phyloP scores from a whole-genome alignment of 2,797 vertebrate genomes.

The Calcarius lapponicus region DNA sequence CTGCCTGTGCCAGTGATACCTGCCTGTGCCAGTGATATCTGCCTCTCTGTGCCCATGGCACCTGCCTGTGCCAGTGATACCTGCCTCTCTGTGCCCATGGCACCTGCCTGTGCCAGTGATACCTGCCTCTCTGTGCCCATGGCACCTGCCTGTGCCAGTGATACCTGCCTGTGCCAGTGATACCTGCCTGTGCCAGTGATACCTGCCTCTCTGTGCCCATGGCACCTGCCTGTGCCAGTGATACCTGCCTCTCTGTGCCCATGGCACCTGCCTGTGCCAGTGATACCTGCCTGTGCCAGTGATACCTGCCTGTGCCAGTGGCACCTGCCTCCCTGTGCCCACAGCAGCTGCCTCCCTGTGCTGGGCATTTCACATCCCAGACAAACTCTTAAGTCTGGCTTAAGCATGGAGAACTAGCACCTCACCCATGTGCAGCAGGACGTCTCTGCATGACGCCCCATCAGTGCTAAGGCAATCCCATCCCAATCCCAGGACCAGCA shows the following conservation, averaged over 20 bases:
- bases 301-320: no score
- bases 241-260: background rate
- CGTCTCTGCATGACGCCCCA: background rate
- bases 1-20: background rate
- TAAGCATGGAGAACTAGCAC: background rate
- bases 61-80: background rate
- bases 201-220: background rate
- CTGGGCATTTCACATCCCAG: background rate
- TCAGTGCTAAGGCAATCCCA: background rate
- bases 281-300: no score
- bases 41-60: no score
- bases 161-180: fast-evolving
- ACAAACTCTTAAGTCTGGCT: background rate
- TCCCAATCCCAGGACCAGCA: background rate
- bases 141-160: no score
- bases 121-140: background rate
- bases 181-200: background rate
- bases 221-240: background rate
- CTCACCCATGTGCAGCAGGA: background rate
- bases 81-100: background rate
- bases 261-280: no score
- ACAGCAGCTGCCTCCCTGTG: fast-evolving
- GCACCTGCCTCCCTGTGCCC: background rate
- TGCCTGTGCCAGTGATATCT: no score
- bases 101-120: background rate